These are phyloP conservation scores for Hydroisotoma schaefferi DNA, from an alignment of 2,888 invertebrate species.

Conservation along the genomic window DNA sequence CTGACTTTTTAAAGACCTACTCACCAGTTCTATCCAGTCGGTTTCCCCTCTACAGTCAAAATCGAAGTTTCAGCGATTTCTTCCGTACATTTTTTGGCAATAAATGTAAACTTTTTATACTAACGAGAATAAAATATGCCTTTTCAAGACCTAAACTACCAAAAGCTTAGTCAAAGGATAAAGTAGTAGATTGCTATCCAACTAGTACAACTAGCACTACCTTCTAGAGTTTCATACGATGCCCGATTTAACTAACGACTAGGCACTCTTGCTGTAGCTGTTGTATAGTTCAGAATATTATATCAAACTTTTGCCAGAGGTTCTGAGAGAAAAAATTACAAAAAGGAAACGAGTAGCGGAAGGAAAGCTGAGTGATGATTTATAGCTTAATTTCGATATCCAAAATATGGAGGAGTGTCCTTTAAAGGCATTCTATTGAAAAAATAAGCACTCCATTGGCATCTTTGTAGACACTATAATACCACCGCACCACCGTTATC, in stretches of 20 bases:
- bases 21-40: no score
- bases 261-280: no score
- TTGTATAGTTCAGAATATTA: no score
- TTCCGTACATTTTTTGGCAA: slow-evolving; percentile 16
- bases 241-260: no score
- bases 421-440: slow-evolving; percentile 15
- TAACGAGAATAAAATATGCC: slow-evolving; percentile 21
- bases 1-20: no score
- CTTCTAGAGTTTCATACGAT: no score
- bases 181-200: no score
- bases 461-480: no score
- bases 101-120: slow-evolving; percentile 19
- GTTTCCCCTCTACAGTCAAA: no score
- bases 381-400: slow-evolving; percentile 19
- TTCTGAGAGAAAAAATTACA: background rate
- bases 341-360: background rate
- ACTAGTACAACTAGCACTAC: no score
- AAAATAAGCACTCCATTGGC: slow-evolving; percentile 4
- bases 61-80: slow-evolving; percentile 17
- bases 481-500: no score
- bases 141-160: background rate
- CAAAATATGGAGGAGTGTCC: slow-evolving; percentile 16
- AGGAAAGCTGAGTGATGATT: slow-evolving; percentile 12
- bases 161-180: no score
- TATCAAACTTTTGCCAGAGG: background rate